Conservation (phyloP, 2,113 vertebrate genomes). For the Shinisaurus crocodilurus region DNA sequence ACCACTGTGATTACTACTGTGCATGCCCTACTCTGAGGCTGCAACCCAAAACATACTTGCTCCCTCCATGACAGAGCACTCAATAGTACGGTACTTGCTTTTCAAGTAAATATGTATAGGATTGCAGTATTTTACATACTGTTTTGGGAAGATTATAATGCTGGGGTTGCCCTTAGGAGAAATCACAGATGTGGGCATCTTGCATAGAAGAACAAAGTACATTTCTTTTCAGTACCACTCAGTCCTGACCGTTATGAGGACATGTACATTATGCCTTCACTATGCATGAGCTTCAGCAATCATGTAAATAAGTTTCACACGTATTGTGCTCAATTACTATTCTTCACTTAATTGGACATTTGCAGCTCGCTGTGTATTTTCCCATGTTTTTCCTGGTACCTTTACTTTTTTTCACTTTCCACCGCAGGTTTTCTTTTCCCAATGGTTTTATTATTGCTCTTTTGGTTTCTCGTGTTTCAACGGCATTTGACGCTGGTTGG, state of each 20-base stretch:
- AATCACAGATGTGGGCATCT: not conserved
- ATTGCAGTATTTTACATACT: no score
- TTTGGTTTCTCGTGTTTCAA: slow-evolving; percentile 57
- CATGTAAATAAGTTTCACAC: slow-evolving; percentile 25
- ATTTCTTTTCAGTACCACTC: not conserved
- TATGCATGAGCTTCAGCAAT: not conserved
- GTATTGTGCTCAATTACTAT: slow-evolving; percentile 26
- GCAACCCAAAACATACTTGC: no score
- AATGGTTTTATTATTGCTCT: slow-evolving; percentile 43
- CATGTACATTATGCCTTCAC: not conserved
- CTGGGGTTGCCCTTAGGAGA: not conserved
- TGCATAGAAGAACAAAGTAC: not conserved
- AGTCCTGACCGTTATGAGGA: not conserved
- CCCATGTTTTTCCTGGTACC: not conserved
- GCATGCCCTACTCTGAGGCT: not conserved
- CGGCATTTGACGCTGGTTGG: slow-evolving; percentile 54
- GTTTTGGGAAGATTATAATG: not conserved
- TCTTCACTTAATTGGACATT: slow-evolving; percentile 12
- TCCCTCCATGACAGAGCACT: no score
- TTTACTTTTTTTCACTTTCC: not conserved
- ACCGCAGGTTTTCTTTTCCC: slow-evolving; percentile 25
- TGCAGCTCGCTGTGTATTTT: slow-evolving; percentile 14
- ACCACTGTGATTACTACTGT: not conserved
- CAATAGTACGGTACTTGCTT: no score
- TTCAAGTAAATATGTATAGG: no score